Percentiles rank a stretch among this genome's conserved stretches.
Conservation (phyloP, 2,888 invertebrate genomes). For the Pammene aurita region DNA sequence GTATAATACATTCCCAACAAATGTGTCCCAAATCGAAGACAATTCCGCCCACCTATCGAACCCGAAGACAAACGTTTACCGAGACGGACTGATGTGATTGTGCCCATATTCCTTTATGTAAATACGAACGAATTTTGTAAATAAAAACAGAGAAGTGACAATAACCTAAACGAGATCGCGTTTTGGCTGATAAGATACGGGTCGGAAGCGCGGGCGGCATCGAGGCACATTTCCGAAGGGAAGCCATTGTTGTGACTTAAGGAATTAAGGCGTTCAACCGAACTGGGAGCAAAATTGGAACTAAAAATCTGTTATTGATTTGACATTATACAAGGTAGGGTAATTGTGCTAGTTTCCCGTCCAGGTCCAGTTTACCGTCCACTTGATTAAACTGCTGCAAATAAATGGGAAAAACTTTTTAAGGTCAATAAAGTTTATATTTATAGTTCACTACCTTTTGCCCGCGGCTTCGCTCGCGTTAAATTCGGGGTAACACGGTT, state of each 20-base stretch:
- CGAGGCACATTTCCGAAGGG: constrained; percentile 38
- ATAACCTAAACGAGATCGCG: constrained; percentile 38
- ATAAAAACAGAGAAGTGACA: constrained; percentile 41
- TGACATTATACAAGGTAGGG: too few species aligned
- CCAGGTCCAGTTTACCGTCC: too few species aligned
- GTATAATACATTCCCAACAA: constrained; percentile 1
- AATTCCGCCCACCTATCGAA: constrained; percentile 19
- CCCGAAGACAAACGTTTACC: constrained; percentile 29
- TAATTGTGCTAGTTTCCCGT: too few species aligned
- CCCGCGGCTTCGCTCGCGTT: too few species aligned
- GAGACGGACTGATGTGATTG: constrained; percentile 40
- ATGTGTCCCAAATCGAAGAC: constrained; percentile 27
- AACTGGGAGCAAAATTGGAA: too few species aligned
- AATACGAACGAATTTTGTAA: constrained; percentile 41
- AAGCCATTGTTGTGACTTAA: neutral
- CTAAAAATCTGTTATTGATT: too few species aligned
- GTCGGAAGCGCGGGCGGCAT: constrained; percentile 36
- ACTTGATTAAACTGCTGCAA: too few species aligned
- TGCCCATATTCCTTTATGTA: constrained; percentile 40
- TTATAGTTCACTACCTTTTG: too few species aligned
- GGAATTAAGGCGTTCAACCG: neutral
- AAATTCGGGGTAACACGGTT: too few species aligned
- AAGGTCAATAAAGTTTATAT: too few species aligned
- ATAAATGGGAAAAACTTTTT: too few species aligned
- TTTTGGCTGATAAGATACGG: constrained; percentile 38